A percentile compares a stretch with the other conserved stretches of the same genome.
Conservation (phyloP, 23 tunicate species). For the Trididemnum nubilum region DNA sequence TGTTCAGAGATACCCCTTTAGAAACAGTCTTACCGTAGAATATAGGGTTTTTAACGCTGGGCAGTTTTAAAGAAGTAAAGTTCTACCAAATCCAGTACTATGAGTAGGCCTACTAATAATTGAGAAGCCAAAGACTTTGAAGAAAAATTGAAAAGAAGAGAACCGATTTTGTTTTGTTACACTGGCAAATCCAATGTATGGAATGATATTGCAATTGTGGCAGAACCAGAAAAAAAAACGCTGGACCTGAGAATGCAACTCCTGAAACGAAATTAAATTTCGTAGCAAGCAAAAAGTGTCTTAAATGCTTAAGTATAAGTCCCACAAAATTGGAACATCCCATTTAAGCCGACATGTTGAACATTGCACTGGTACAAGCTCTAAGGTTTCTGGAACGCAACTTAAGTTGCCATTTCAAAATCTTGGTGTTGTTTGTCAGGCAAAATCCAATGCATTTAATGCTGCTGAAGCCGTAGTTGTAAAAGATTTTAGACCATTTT, state of each 20-base stretch:
- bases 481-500: constrained; percentile 13
- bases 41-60: too few relatives aligned
- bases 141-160: neutral
- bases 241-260: too few relatives aligned
- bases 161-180: neutral
- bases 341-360: too few relatives aligned
- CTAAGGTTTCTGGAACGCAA: neutral
- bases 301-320: neutral
- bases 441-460: neutral
- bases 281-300: neutral
- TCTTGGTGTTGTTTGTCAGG: neutral
- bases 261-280: neutral
- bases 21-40: too few relatives aligned
- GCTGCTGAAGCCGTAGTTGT: neutral
- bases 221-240: too few relatives aligned
- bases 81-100: too few relatives aligned
- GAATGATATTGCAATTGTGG: neutral
- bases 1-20: too few relatives aligned
- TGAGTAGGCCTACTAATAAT: too few relatives aligned
- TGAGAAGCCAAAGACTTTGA: too few relatives aligned
- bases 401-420: constrained; percentile 9
- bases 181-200: neutral
- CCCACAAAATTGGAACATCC: neutral
- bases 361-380: neutral
- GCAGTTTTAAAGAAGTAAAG: too few relatives aligned